These are phyloP conservation scores for Cremastinae sp. DNA, from an alignment of 2,888 invertebrate genomes.

Conservation along the genomic window DNA sequence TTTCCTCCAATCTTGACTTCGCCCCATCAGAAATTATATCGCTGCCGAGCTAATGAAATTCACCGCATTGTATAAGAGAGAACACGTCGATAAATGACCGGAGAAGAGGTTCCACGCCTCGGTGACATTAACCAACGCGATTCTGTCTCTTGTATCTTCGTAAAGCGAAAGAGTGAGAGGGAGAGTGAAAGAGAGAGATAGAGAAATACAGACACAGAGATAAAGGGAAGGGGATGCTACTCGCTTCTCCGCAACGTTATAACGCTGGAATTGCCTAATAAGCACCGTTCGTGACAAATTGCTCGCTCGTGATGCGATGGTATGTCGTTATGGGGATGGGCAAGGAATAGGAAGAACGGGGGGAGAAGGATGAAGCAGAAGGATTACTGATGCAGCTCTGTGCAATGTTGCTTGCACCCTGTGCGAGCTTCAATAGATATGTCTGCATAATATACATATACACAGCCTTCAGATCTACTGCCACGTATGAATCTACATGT, in stretches of 20 bases:
- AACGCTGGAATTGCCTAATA: constrained; percentile 78
- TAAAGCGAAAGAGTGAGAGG: constrained; percentile 9
- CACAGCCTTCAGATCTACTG: constrained; percentile 5
- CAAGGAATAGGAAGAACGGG: constrained; percentile 58
- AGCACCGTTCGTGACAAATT: constrained; percentile 79
- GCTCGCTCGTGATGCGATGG: constrained; percentile 76
- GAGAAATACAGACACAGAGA: too few species aligned
- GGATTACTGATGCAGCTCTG: constrained; percentile 49
- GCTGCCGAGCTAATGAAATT: constrained; percentile 73
- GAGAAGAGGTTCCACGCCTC: constrained; percentile 58
- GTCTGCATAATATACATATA: constrained; percentile 23
- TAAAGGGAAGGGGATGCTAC: too few species aligned
- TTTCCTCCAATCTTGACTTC: constrained; percentile 67
- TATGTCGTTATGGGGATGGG: constrained; percentile 68
- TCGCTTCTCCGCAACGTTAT: constrained; percentile 57
- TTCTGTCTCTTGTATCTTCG: constrained; percentile 27
- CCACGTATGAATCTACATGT: constrained; percentile 11
- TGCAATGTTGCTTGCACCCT: constrained; percentile 50
- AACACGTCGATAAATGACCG: constrained; percentile 77
- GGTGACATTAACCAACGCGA: constrained; percentile 36
- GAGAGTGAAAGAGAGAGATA: too few species aligned
- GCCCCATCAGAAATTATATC: constrained; percentile 57
- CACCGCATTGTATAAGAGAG: constrained; percentile 73
- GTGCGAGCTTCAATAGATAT: constrained; percentile 47
- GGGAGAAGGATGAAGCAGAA: constrained; percentile 59